A percentile compares a stretch with the other conserved stretches of the same genome.
phyloP scores from a whole-genome alignment of 2,797 vertebrate genomes.

The Xiphophorus birchmanni region DNA sequence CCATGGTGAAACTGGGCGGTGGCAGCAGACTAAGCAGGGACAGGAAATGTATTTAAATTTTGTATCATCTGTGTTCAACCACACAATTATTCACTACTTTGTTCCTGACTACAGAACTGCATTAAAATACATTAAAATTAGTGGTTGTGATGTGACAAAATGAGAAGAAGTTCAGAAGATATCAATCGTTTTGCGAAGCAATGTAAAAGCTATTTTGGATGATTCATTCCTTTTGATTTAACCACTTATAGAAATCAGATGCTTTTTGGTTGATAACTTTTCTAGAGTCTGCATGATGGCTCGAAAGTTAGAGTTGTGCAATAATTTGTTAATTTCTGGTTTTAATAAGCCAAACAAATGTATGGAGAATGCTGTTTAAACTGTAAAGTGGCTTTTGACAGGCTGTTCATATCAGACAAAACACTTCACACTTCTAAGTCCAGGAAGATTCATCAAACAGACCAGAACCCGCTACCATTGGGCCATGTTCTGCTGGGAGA shows the following conservation, averaged over 20 bases:
- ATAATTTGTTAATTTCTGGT: constrained; percentile 26
- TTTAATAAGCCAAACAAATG: constrained; percentile 12
- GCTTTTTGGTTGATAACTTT: not conserved
- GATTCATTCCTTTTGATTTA: not conserved
- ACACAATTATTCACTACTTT: not conserved
- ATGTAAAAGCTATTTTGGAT: not conserved
- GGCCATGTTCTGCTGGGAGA: constrained; percentile 35
- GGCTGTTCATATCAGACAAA: constrained; percentile 21
- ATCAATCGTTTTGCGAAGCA: not conserved
- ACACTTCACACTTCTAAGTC: constrained; percentile 14
- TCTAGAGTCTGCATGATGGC: constrained; percentile 9
- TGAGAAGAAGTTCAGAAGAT: not conserved
- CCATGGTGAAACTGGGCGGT: not conserved
- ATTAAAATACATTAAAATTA: not conserved
- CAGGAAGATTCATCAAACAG: constrained; percentile 7
- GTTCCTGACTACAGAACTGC: not conserved
- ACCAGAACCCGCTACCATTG: constrained; percentile 5
- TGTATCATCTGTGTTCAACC: not conserved
- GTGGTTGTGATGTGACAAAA: not conserved
- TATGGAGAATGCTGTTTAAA: constrained; percentile 1
- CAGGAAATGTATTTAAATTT: not conserved
- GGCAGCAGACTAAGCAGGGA: not conserved
- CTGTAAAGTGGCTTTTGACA: constrained; percentile 16
- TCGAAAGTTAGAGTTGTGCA: constrained; percentile 13
- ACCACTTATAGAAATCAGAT: not conserved